These are phyloP conservation scores for Cirrhinus molitorella DNA, from an alignment of 2,797 vertebrate genomes.

Conservation along the genomic window DNA sequence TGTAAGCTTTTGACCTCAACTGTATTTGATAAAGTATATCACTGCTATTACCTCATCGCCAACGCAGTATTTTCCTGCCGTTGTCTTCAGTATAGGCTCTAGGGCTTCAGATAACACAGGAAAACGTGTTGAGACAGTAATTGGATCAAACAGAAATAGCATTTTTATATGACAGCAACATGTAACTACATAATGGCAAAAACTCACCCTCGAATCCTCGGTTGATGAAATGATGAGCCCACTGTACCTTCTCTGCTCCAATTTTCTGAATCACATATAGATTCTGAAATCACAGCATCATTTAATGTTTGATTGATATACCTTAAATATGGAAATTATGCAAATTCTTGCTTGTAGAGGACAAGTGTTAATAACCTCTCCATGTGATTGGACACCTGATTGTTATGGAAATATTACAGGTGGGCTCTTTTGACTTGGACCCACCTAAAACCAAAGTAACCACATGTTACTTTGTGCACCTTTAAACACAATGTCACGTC, in stretches of 20 bases:
- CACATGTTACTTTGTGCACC: not conserved
- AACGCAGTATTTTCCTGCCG: slow-evolving; percentile 89
- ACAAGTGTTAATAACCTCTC: not conserved
- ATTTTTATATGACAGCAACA: not conserved
- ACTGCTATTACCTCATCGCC: slow-evolving; percentile 87
- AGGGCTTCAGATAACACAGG: slow-evolving; percentile 81
- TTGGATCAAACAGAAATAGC: not conserved
- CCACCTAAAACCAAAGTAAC: not conserved
- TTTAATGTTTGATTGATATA: not conserved
- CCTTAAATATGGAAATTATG: not conserved
- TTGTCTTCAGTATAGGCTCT: slow-evolving; percentile 86
- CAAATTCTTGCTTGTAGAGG: not conserved
- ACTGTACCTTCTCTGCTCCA: slow-evolving; percentile 84
- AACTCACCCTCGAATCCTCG: slow-evolving; percentile 88
- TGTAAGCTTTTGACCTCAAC: too few species aligned
- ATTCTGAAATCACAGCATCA: slow-evolving; percentile 79
- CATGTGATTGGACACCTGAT: not conserved
- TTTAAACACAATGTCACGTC: not conserved
- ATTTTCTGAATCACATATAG: slow-evolving; percentile 84
- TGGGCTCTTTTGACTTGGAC: not conserved
- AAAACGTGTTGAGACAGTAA: not conserved
- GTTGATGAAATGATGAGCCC: slow-evolving; percentile 88
- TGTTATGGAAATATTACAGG: not conserved
- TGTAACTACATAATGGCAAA: not conserved
- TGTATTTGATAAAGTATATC: not conserved